Base-by-base conservation (phyloP, 1,140 invertebrate genomes). In the Drosophila fuyamai region DNA sequence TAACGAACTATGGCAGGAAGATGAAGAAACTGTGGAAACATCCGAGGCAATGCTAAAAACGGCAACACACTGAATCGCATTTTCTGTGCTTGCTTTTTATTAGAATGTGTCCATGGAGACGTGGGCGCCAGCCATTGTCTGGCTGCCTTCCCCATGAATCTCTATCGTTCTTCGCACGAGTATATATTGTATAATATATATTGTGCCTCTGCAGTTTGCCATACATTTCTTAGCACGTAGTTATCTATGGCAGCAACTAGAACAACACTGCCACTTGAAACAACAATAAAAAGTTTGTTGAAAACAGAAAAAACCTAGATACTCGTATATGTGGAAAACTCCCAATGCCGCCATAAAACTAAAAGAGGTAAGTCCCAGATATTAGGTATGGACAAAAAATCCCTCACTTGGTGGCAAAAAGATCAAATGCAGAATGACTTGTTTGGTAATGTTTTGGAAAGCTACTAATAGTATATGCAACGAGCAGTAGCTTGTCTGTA, bases 201-300 rank as follows among this genome's bases (percentile, higher is more conserved):
- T 62, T 77, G 57, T 81, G 60, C 70, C 72, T 76, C 46, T 84
- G 65, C 72, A 76, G 82, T 82, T 72, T 72, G 76, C 79, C 67
- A 86, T 76, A 86, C 78, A 77, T 79, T 88, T 86, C 84, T 80
- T 89, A 89, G 83, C 83, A 86, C 83, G 83, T 86, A 86, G 79
- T 88, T 86, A 86, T 83, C 84, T 83, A 43, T 70, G 79, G 63
- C 60, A 78, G 58, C 54, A 66, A 59, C 77, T 54, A 59, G 41
- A 71, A 65, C 59, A 82, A 65, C 59, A 65, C 32, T 79, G 59
- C 44, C 67, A 84, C 81, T 84, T 84, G 73, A 81, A 81, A 62
- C 72, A 85, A 81, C 73, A 84, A 88, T 88, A 88, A 82, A 86
- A 88, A 86, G 59, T 65, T 84, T 63, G 58, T 56, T 80, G 66